Conservation (phyloP, 2,797 vertebrate genomes). For the Nannoperca australis region DNA sequence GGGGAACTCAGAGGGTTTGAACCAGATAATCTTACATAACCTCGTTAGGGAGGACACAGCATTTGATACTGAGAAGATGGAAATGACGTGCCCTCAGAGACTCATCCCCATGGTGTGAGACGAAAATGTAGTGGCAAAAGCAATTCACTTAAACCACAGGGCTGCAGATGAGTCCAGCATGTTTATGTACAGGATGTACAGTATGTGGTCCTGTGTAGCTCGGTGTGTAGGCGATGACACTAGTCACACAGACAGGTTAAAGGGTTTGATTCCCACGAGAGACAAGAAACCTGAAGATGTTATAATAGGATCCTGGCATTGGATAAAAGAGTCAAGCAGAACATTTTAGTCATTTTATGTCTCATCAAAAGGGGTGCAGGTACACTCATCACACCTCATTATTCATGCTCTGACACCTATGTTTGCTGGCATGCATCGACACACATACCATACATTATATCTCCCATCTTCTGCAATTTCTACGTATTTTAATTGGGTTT, state of each 20-base stretch:
- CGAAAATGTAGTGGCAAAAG: constrained; percentile 48
- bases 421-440: constrained; percentile 15
- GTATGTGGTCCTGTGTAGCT: constrained; percentile 47
- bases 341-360: constrained; percentile 4
- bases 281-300: neutral
- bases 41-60: constrained; percentile 84
- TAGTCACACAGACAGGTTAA: constrained; percentile 18
- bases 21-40: constrained; percentile 88
- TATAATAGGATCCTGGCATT: neutral
- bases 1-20: constrained; percentile 86
- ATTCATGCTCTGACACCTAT: neutral
- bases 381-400: constrained; percentile 10
- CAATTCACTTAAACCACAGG: constrained; percentile 44
- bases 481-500: neutral
- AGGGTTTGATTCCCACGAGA: constrained; percentile 27
- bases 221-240: constrained; percentile 17
- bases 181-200: constrained; percentile 43
- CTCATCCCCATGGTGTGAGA: constrained; percentile 58
- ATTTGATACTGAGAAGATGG: constrained; percentile 83
- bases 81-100: constrained; percentile 78
- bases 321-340: constrained; percentile 13
- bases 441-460: constrained; percentile 2
- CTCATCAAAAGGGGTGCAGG: neutral
- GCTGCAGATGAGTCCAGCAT: constrained; percentile 28
- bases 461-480: neutral